These are phyloP conservation scores for Ctenodactylus gundi DNA, from an alignment of 2,113 vertebrate genomes.

Conservation along the genomic window DNA sequence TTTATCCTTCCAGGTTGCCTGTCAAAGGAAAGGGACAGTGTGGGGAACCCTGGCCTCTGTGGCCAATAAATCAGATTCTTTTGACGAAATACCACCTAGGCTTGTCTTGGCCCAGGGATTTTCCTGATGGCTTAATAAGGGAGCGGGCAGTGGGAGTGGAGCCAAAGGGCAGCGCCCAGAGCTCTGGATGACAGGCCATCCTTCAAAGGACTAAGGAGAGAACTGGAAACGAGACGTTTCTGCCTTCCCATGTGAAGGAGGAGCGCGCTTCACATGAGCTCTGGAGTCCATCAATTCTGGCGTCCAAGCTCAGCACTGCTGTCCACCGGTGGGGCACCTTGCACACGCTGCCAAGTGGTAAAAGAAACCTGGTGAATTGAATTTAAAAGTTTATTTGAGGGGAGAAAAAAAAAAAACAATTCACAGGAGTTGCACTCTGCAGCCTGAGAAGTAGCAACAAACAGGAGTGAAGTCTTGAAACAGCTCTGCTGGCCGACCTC, in stretches of 20 bases:
- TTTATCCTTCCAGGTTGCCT: neutral
- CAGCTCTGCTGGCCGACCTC: neutral
- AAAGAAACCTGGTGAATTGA: neutral
- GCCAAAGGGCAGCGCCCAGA: rapidly evolving
- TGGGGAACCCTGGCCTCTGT: constrained; percentile 39
- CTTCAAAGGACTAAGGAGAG: neutral
- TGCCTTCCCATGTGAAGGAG: neutral
- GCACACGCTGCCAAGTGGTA: too few relatives aligned
- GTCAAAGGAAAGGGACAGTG: neutral
- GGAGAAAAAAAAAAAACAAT: neutral
- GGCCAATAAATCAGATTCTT: constrained; percentile 42
- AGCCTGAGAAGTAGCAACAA: neutral
- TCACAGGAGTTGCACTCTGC: neutral
- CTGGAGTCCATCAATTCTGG: neutral
- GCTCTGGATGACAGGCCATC: neutral
- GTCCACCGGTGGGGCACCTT: neutral
- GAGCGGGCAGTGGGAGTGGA: rapidly evolving
- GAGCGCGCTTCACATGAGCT: neutral
- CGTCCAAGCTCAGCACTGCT: neutral
- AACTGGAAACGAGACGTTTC: neutral
- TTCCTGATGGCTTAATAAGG: neutral
- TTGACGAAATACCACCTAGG: neutral
- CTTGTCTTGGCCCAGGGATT: neutral
- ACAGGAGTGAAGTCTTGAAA: neutral
- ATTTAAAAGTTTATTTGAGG: neutral